Base-by-base conservation (phyloP, 2,113 vertebrate genomes). In the Tenebrosternarchus preto region DNA sequence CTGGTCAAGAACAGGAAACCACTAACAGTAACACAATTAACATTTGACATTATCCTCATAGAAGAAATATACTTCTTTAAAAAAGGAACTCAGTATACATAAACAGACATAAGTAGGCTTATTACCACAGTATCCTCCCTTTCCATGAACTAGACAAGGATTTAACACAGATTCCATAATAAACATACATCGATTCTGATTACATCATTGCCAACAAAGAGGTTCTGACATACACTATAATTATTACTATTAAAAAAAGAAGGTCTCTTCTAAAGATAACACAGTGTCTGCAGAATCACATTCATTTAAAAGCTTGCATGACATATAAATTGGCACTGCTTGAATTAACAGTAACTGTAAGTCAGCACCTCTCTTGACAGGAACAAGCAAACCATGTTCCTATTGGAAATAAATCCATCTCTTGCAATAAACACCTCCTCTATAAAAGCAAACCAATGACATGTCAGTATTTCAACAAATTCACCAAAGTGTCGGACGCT, bases 391-490 rank as follows among this genome's bases (percentile, higher is more conserved):
- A 5, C 3, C n/a, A 59, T 59, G 56, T 59, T 59, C 3, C 20
- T 59, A 59, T 59, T 22, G 19, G 56, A n/a, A 59, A n/a, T 59
- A 8, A 66, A 66, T 33, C 29, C 4, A 20, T 33, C 29, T 20
- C 19, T 2, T 6, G 29, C 3, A 3, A 67, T 57, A 67, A 57
- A 20, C 64, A 57, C 20, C 1, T 25, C 6, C 12, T 63, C 16
- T 29, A 16, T 17, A 33, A 20, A 31, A 27, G 5, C 43, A 66
- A 66, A 70, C 59, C 53, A 22, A 79, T 24, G 36, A 57, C 11
- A 68, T 12, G 64, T 68, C 31, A 74, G 53, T 43, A 61, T 8
- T 24, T 16, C 25, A 17, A 68, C 50, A 75, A 50, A 61, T 78
- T 59, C 22, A 16, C 6, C 57, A 31, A 11, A 1, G 33, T 75